A percentile compares a stretch with the other conserved stretches of the same genome.
These are phyloP conservation scores for Smutsia temminckii DNA, from an alignment of 2,797 vertebrate genomes.

Conservation along the genomic window DNA sequence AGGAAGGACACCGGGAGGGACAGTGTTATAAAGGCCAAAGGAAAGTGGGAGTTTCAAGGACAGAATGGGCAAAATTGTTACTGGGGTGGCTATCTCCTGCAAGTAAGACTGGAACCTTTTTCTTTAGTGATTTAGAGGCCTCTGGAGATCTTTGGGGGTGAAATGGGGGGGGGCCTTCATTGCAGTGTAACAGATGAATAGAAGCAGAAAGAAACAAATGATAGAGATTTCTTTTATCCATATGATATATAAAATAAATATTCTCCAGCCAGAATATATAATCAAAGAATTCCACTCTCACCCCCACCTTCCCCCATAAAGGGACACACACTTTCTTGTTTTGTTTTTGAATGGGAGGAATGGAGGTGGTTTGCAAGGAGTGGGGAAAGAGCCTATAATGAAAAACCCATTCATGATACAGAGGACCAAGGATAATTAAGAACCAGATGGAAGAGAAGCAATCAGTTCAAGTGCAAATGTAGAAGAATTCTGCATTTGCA, in stretches of 20 bases:
- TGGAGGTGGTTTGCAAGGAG: background rate
- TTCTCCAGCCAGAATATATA: background rate
- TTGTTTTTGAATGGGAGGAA: background rate
- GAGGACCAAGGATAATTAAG: background rate
- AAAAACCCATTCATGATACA: background rate
- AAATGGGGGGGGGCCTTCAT: rapidly evolving
- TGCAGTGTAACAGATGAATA: background rate
- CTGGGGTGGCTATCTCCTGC: background rate
- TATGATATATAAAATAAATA: background rate
- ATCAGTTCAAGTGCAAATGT: background rate
- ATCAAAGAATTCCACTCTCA: background rate
- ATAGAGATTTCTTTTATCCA: background rate
- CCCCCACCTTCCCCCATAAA: background rate
- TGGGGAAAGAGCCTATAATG: background rate
- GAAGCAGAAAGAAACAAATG: background rate
- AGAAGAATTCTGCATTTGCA: background rate
- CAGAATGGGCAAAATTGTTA: background rate
- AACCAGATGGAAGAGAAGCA: background rate
- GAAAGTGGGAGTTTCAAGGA: background rate
- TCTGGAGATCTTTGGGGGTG: rapidly evolving
- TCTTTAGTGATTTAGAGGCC: background rate
- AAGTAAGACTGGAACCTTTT: background rate
- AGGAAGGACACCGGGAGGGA: background rate
- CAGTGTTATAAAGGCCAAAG: background rate
- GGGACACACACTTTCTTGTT: background rate